Percentiles rank a stretch among this genome's conserved stretches.
Evolutionary conservation across 2,113 vertebrate genomes (phyloP).

Genomic region (Catagonus wagneri): DNA sequence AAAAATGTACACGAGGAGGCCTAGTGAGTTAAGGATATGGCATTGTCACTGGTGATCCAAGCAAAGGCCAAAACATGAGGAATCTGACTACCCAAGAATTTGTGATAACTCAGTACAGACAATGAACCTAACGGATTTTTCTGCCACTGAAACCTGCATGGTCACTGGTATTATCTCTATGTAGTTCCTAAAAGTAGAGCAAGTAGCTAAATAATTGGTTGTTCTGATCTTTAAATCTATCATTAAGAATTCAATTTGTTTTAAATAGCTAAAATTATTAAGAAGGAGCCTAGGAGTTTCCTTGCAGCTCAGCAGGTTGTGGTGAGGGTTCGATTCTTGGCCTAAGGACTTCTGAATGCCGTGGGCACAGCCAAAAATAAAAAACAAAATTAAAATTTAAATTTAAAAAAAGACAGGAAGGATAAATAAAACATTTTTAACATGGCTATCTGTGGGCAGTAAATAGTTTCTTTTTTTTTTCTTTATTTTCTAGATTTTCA

Average conservation of each 20-base stretch:
- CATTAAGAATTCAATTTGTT: background rate
- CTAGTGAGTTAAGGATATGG: too few relatives aligned
- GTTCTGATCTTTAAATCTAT: background rate
- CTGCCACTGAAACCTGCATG: background rate
- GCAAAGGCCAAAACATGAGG: background rate
- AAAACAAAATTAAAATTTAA: too few relatives aligned
- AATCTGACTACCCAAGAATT: background rate
- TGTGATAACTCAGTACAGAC: background rate
- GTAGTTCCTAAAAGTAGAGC: background rate
- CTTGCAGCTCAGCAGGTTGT: too few relatives aligned
- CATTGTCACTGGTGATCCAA: background rate
- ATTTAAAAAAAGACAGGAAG: background rate
- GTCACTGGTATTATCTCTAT: background rate
- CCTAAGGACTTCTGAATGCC: too few relatives aligned
- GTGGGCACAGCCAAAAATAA: too few relatives aligned
- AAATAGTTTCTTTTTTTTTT: background rate
- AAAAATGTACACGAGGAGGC: background rate
- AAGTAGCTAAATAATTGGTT: background rate
- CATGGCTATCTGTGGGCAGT: background rate
- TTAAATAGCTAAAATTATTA: background rate
- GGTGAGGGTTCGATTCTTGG: too few relatives aligned
- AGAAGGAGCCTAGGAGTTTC: background rate
- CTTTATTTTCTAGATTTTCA: conserved; percentile 48
- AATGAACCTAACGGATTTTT: background rate
- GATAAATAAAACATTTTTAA: background rate